phyloP scores from a whole-genome alignment of 2,888 invertebrate species.

The Pilophorus perplexus region DNA sequence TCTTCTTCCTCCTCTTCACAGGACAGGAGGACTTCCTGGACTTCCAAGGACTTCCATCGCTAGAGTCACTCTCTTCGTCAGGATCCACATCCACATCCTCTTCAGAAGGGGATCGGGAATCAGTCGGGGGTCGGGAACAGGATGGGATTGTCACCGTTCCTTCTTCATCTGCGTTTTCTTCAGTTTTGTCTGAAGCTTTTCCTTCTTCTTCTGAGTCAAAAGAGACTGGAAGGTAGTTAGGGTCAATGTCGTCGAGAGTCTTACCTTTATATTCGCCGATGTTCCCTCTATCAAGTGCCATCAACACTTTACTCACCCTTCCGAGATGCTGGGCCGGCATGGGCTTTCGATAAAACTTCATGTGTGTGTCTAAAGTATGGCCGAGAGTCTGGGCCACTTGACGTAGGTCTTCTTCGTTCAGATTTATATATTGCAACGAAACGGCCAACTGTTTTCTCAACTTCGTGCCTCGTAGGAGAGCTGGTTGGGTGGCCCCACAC shows the following conservation, averaged over 20 bases:
- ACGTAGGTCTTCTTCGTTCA: constrained; percentile 32
- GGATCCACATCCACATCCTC: constrained; percentile 15
- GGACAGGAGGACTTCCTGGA: background rate
- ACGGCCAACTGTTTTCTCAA: constrained; percentile 29
- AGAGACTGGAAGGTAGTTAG: too few relatives aligned
- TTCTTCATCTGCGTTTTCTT: background rate
- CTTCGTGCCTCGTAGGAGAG: constrained; percentile 20
- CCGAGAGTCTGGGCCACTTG: constrained; percentile 29
- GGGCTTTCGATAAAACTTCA: constrained; percentile 27
- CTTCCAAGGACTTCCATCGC: too few relatives aligned
- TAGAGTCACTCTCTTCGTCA: constrained; percentile 3
- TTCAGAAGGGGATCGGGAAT: too few relatives aligned
- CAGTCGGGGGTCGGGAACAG: too few relatives aligned
- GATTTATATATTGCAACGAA: constrained; percentile 4
- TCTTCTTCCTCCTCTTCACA: background rate
- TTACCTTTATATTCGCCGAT: background rate
- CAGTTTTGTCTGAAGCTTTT: too few relatives aligned
- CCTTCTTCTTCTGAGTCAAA: too few relatives aligned
- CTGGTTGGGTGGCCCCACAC: constrained; percentile 19
- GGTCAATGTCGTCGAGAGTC: too few relatives aligned
- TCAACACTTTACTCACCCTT: constrained; percentile 25
- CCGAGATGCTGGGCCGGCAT: constrained; percentile 18
- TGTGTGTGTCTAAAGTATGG: constrained; percentile 35
- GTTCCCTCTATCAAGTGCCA: constrained; percentile 18
- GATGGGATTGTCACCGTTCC: background rate